These are phyloP conservation scores for Lateolabrax maculatus DNA, from an alignment of 2,797 vertebrate genomes.

Conservation along the genomic window DNA sequence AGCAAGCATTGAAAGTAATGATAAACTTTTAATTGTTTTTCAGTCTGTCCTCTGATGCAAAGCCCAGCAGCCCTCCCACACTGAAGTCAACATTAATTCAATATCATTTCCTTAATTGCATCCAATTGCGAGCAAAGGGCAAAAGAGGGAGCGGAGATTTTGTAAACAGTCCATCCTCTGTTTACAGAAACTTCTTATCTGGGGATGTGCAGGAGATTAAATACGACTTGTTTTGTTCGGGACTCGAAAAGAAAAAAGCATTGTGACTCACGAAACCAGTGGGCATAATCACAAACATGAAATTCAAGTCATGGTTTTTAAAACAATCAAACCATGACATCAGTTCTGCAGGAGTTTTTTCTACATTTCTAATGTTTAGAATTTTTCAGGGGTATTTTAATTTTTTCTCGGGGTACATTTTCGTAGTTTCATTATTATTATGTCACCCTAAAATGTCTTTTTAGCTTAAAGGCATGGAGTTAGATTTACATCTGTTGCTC, in stretches of 20 bases:
- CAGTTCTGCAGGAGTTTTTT: not conserved
- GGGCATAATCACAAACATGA: not conserved
- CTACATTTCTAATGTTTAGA: not conserved
- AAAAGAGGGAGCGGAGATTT: conserved; percentile 10
- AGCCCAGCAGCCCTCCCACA: conserved; percentile 28
- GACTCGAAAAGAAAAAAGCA: conserved; percentile 5
- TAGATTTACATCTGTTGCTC: not conserved
- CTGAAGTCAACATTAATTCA: conserved; percentile 41
- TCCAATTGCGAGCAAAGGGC: conserved; percentile 48
- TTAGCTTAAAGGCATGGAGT: not conserved
- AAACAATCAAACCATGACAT: conserved; percentile 10
- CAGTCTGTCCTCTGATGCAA: conserved; percentile 25
- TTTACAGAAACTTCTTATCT: conserved; percentile 59
- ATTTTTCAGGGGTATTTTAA: too few relatives aligned
- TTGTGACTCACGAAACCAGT: not conserved
- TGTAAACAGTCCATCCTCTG: conserved; percentile 63
- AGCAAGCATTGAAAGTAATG: not conserved
- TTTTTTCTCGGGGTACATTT: not conserved
- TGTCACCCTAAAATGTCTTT: not conserved
- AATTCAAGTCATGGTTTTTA: not conserved
- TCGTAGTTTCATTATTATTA: not conserved
- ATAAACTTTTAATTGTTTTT: conserved; percentile 13
- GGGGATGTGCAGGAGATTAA: conserved; percentile 47
- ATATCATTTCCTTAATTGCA: conserved; percentile 62
- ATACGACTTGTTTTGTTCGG: conserved; percentile 31